Conservation (phyloP, 2,888 invertebrate species). For the Prostheceraeus crozeri region DNA sequence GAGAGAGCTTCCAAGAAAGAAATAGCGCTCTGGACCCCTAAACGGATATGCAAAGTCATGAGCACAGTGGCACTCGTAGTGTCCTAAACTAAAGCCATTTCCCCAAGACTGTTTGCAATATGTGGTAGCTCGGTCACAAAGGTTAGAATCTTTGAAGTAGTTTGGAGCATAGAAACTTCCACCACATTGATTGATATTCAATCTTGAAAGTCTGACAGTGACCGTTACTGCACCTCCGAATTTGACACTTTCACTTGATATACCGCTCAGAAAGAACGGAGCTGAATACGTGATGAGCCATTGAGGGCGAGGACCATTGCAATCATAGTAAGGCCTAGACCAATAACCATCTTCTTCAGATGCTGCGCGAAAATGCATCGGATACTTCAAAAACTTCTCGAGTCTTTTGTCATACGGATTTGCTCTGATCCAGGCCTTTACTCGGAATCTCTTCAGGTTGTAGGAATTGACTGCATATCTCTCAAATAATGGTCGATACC, state of each 20-base stretch:
- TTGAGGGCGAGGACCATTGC: conserved; percentile 32
- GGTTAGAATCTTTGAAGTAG: conserved; percentile 86
- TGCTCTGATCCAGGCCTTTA: conserved; percentile 81
- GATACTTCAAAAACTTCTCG: conserved; percentile 44
- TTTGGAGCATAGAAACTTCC: conserved; percentile 74
- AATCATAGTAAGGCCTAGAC: conserved; percentile 40
- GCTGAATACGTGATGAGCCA: conserved; percentile 41
- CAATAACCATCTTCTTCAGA: conserved; percentile 40
- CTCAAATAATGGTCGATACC: conserved; percentile 71
- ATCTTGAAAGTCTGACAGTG: conserved; percentile 75
- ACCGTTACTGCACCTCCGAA: conserved; percentile 91
- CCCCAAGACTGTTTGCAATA: too few species aligned
- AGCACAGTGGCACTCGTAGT: conserved; percentile 93
- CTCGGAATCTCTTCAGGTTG: conserved; percentile 73
- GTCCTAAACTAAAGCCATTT: conserved; percentile 70
- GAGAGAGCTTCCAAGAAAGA: too few species aligned
- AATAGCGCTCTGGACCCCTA: too few species aligned
- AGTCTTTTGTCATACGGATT: conserved; percentile 61
- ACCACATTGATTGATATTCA: conserved; percentile 91
- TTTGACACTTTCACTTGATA: too few species aligned
- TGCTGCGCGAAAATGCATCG: conserved; percentile 58
- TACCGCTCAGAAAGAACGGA: conserved; percentile 51
- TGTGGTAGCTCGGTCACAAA: conserved; percentile 79
- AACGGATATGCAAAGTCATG: conserved; percentile 95
- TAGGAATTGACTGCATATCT: conserved; percentile 90